These are phyloP conservation scores for Notiomystis cincta DNA, from an alignment of 2,113 vertebrate species.

Conservation along the genomic window DNA sequence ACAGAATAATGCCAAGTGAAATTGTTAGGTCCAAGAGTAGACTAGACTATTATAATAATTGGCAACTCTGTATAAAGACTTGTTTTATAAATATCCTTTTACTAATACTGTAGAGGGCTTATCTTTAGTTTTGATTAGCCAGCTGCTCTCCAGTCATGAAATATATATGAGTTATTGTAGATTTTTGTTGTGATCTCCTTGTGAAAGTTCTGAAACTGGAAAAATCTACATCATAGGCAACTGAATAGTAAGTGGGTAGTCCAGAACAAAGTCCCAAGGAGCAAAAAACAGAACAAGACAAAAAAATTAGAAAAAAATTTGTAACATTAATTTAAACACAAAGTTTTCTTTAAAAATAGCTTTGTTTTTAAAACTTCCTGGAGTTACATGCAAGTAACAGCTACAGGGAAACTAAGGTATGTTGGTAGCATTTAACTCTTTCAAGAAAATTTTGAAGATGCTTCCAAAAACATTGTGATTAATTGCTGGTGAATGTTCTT, in stretches of 20 bases:
- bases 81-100: not conserved
- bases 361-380: not conserved
- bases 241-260: not conserved
- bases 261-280: not conserved
- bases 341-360: too few species aligned
- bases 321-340: not conserved
- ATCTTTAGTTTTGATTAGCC: not conserved
- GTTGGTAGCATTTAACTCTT: not conserved
- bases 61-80: not conserved
- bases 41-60: not conserved
- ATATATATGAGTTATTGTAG: not conserved
- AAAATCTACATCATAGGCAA: not conserved
- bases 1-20: not conserved
- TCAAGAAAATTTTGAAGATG: not conserved
- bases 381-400: not conserved
- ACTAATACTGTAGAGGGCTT: not conserved
- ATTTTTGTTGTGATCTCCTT: not conserved
- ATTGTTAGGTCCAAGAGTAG: not conserved
- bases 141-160: not conserved
- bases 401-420: not conserved
- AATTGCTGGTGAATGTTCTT: not conserved
- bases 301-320: not conserved
- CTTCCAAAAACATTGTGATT: not conserved
- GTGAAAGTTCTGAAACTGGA: not conserved
- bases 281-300: not conserved